Evolutionary conservation across 2,113 vertebrate genomes (phyloP).

Genomic region (Tauraco erythrolophus): DNA sequence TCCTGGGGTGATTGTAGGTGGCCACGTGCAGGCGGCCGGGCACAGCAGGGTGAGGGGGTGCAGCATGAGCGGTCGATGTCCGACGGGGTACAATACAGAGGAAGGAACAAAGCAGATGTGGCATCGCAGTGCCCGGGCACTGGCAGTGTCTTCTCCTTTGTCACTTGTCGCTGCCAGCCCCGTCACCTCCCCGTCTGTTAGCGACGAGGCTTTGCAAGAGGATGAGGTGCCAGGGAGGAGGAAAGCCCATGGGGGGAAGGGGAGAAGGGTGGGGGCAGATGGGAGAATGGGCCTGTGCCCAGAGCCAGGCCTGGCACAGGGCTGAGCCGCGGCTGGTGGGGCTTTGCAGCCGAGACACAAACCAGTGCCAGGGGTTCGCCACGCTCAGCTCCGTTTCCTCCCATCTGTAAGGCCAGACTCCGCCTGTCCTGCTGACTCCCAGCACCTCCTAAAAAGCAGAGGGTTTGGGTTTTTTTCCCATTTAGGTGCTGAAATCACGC

Average conservation of each 20-base stretch:
- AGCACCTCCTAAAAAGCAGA: background rate
- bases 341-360: too few relatives aligned
- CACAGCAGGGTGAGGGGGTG: fast-evolving
- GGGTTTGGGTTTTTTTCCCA: background rate
- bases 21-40: fast-evolving
- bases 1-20: fast-evolving
- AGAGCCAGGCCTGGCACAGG: fast-evolving
- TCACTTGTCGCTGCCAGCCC: background rate
- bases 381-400: fast-evolving
- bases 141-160: background rate
- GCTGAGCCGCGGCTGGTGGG: too few relatives aligned
- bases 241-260: background rate
- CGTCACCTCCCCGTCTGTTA: background rate
- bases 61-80: fast-evolving
- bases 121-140: fast-evolving
- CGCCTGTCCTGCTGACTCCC: background rate
- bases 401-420: background rate
- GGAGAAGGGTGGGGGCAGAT: background rate
- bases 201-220: background rate
- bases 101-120: background rate
- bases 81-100: fast-evolving
- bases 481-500: background rate
- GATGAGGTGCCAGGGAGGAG: background rate
- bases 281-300: background rate
- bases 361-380: too few relatives aligned